Evolutionary conservation across 2,113 vertebrate genomes (phyloP), one percentile per base, ranked within the genome.

Genomic region (Passer domesticus): DNA sequence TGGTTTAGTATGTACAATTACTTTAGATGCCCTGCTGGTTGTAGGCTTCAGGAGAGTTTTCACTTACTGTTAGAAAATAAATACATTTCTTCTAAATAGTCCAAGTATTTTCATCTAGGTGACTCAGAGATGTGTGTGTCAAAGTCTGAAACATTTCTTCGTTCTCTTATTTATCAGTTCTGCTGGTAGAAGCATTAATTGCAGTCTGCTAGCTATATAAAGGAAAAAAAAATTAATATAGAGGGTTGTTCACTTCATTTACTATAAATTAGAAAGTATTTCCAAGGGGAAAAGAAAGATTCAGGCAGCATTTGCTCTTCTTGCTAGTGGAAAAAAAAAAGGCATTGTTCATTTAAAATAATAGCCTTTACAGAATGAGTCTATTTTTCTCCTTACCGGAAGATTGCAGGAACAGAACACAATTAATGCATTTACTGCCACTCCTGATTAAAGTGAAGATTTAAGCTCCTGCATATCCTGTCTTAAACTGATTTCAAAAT

Each of bases 341-440:
- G 63, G 41, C 41, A 41, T 41, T 41, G 41, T 96, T 97, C 55
- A 55, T 93, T 95, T 94, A n/a, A 81, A 96, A 87, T 86, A 96
- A 97, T 49, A 89, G 66, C 83, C 82, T 92, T 89, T 82, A 90
- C 73, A 85, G 68, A 84, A 91, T 27, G 37, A 60, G 67, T 55
- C 44, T 88, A 43, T 64, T 95, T 96, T 83, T 85, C 84, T 87
- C 43, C 69, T 94, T 94, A 84, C 89, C 73, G 73, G 96, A 97
- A 96, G 50, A 92, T 6, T 89, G 89, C 64, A 93, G 86, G 89
- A 95, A 90, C 82, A 90, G 70, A 89, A 95, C 81, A 97, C 92
- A 95, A 95, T 96, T 78, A 88, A 88, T 92, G 73, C 60, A 72
- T 92, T 92, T 95, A 53, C 73, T 94, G 92, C 68, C 80, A 72